Percentiles rank a stretch among this genome's conserved stretches.
phyloP scores from a whole-genome alignment of 2,888 invertebrate genomes.

The Pollenia labialis region DNA sequence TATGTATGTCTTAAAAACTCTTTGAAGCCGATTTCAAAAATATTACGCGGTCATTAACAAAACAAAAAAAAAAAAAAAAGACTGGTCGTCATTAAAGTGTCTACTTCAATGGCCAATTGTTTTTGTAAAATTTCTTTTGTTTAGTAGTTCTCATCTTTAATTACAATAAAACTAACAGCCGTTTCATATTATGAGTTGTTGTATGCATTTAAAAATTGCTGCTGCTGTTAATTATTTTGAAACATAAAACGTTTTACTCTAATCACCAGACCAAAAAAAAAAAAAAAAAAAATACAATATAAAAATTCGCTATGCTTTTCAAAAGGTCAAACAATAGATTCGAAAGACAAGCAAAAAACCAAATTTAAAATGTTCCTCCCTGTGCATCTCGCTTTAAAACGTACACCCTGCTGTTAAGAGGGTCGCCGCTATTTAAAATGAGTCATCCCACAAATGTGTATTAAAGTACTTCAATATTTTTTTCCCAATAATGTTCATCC shows the following conservation, averaged over 20 bases:
- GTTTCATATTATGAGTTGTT: constrained; percentile 16
- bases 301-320: constrained; percentile 22
- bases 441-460: not conserved
- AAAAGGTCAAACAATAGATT: not conserved
- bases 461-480: constrained; percentile 41
- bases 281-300: not conserved
- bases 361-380: constrained; percentile 31
- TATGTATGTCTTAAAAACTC: constrained; percentile 20
- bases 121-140: constrained; percentile 17
- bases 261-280: not conserved
- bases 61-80: not conserved
- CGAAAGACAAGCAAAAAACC: not conserved
- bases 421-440: not conserved
- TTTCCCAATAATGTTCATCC: constrained; percentile 49
- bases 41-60: no score
- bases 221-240: constrained; percentile 34
- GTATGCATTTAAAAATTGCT: not conserved
- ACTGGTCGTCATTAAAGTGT: not conserved
- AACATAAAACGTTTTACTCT: constrained; percentile 41
- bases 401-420: no score
- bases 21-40: not conserved
- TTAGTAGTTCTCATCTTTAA: constrained; percentile 33
- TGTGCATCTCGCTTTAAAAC: not conserved
- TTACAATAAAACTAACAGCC: constrained; percentile 55
- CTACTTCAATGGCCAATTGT: not conserved